Evolutionary conservation across 92 coral and sea anemone genomes (phyloP).

Genomic region (Epizoanthus ramosus): DNA sequence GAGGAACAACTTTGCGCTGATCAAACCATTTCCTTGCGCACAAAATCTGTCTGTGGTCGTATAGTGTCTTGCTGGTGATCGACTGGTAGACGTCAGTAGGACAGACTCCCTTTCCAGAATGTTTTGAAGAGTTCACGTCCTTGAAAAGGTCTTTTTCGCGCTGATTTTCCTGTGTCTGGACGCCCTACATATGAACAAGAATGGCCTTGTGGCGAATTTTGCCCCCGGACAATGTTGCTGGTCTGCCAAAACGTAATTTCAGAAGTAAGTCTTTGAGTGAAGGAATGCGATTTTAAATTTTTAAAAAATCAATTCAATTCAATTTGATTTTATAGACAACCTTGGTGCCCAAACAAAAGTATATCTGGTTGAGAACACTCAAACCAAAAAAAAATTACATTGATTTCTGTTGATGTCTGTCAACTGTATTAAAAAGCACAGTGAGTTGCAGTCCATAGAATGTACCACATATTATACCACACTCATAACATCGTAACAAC

Average conservation of each 20-base stretch:
- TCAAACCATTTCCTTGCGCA: neutral
- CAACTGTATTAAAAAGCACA: too few relatives aligned
- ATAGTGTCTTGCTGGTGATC: neutral
- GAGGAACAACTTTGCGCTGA: neutral
- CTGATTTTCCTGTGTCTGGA: neutral
- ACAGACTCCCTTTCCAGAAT: neutral
- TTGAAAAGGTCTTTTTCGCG: neutral
- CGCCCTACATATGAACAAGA: neutral
- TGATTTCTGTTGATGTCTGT: too few relatives aligned
- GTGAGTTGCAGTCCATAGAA: too few relatives aligned
- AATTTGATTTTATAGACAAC: neutral
- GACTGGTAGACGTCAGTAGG: too few relatives aligned
- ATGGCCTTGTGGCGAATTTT: conserved; percentile 42
- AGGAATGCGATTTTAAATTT: neutral
- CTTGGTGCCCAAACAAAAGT: too few relatives aligned
- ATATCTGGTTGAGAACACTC: too few relatives aligned
- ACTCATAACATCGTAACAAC: too few relatives aligned
- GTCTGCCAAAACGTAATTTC: conserved; percentile 32
- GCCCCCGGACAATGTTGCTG: conserved; percentile 34
- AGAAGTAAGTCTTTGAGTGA: conserved; percentile 12
- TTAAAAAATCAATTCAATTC: neutral
- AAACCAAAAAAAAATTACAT: too few relatives aligned
- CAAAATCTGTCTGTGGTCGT: neutral
- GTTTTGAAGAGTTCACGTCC: neutral
- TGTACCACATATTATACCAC: too few relatives aligned